A percentile compares a stretch with the other conserved stretches of the same genome.
These are phyloP conservation scores for Melanerpes formicivorus DNA, from an alignment of 2,113 vertebrate species.

Conservation along the genomic window DNA sequence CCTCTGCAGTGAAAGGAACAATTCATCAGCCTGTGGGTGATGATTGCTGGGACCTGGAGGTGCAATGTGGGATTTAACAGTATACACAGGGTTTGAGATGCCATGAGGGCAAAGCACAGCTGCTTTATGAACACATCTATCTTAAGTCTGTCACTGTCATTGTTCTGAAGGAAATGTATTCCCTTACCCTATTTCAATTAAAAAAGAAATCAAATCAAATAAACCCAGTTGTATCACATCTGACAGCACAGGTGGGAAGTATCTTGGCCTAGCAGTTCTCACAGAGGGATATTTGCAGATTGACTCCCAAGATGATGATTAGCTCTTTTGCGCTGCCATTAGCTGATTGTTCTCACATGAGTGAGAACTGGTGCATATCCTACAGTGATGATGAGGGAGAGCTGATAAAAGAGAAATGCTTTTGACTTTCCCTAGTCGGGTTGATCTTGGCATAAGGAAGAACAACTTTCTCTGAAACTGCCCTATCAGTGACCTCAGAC, in stretches of 20 bases:
- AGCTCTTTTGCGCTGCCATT: neutral
- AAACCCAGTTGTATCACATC: neutral
- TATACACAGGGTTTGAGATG: neutral
- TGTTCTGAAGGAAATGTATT: neutral
- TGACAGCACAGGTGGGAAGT: neutral
- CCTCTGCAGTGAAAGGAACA: rapidly evolving
- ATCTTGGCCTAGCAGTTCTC: neutral
- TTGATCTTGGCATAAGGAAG: neutral
- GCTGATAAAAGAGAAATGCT: neutral
- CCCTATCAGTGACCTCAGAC: neutral
- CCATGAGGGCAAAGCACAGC: neutral
- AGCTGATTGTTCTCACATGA: neutral
- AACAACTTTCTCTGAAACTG: neutral
- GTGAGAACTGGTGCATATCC: neutral
- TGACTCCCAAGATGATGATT: neutral
- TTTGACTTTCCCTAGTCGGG: neutral
- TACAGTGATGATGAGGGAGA: neutral
- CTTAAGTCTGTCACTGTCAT: neutral
- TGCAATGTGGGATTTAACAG: rapidly evolving
- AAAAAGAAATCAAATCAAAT: neutral
- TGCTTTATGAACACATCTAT: neutral
- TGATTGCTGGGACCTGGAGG: rapidly evolving
- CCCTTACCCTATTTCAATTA: neutral
- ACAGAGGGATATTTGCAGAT: neutral
- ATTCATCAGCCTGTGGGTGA: rapidly evolving